Evolutionary conservation across 2,113 vertebrate species (phyloP).

Genomic region (Rhinolophus sinicus): DNA sequence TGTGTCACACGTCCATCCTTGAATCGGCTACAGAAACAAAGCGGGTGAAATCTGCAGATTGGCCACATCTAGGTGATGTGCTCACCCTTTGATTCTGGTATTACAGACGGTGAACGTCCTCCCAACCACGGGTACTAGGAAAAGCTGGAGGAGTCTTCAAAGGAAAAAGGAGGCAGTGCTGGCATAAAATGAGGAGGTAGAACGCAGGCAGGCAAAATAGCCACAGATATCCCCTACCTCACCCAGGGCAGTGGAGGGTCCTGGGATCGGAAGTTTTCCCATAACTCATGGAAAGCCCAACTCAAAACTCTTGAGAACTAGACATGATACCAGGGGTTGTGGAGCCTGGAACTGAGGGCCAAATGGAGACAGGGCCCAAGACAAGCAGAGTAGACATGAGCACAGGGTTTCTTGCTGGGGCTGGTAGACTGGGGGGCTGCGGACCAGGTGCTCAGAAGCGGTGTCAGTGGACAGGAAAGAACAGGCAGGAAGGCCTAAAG

Average conservation of each 20-base stretch:
- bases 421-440: neutral
- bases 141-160: neutral
- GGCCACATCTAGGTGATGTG: neutral
- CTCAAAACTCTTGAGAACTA: neutral
- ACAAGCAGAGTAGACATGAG: neutral
- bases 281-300: neutral
- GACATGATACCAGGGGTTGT: fast-evolving
- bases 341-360: neutral
- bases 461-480: too few species aligned
- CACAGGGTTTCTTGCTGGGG: neutral
- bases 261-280: neutral
- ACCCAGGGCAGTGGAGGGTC: neutral
- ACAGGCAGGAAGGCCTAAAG: neutral
- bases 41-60: neutral
- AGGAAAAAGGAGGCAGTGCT: neutral
- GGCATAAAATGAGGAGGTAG: neutral
- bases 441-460: neutral
- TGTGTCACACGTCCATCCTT: neutral
- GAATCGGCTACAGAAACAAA: neutral
- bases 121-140: neutral
- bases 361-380: neutral
- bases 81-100: neutral
- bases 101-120: neutral
- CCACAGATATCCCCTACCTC: neutral
- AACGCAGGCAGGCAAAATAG: neutral